Percentiles rank a stretch among this genome's conserved stretches.
Conservation (phyloP, 2,888 invertebrate genomes). For the Lomographa bimaculata region DNA sequence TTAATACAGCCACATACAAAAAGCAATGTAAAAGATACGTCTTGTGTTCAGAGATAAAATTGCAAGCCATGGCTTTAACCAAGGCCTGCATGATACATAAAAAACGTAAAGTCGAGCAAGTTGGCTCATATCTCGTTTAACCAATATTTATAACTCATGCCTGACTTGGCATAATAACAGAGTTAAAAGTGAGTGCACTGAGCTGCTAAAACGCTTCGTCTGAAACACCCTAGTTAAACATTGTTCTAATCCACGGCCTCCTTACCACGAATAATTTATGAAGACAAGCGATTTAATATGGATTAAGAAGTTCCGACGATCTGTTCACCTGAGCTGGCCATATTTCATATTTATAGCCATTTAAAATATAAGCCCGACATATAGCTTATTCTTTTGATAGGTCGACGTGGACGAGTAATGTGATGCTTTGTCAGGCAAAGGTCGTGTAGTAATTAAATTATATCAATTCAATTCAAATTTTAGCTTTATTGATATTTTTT, state of each 20-base stretch:
- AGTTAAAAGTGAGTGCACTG: constrained; percentile 11
- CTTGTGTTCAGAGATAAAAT: constrained; percentile 5
- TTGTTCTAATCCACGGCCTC: constrained; percentile 27
- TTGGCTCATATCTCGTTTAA: constrained; percentile 18
- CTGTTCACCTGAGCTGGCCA: constrained; percentile 33
- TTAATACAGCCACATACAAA: too few species aligned
- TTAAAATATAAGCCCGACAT: constrained; percentile 28
- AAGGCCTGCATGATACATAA: constrained; percentile 9
- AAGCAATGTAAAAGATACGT: constrained; percentile 2
- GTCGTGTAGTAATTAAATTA: too few species aligned
- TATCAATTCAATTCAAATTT: too few species aligned
- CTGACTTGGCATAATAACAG: constrained; percentile 18
- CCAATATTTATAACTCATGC: constrained; percentile 22
- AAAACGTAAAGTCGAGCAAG: constrained; percentile 13
- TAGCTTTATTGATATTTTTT: too few species aligned
- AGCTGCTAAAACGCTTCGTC: constrained; percentile 10
- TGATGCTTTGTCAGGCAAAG: constrained; percentile 1
- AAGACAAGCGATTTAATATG: constrained; percentile 43
- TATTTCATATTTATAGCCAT: constrained; percentile 30
- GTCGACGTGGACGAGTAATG: neutral
- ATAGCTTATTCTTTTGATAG: constrained; percentile 24
- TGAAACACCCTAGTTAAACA: constrained; percentile 17
- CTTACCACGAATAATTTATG: constrained; percentile 40
- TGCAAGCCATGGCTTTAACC: constrained; percentile 3
- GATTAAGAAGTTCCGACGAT: constrained; percentile 40